A percentile compares a stretch with the other conserved stretches of the same genome.
Evolutionary conservation across 2,888 invertebrate species (phyloP).

Genomic region (Drosophila stalkeri): DNA sequence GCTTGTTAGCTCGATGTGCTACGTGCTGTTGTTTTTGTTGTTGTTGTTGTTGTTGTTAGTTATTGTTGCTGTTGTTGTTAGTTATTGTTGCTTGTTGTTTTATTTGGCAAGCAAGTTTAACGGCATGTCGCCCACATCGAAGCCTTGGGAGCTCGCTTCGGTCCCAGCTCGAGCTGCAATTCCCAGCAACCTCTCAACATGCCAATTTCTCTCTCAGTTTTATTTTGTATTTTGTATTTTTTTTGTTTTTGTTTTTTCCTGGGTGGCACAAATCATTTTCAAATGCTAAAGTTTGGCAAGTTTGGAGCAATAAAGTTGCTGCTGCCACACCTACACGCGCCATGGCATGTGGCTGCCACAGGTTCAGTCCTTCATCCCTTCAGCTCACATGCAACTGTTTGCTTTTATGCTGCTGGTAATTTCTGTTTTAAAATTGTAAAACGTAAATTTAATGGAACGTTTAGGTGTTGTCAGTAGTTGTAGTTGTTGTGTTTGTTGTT

Average conservation of each 20-base stretch:
- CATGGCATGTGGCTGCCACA: background rate
- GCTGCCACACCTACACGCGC: conserved; percentile 44
- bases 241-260: background rate
- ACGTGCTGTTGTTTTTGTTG: background rate
- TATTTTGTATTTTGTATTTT: background rate
- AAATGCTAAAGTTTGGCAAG: conserved; percentile 73
- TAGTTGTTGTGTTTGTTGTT: conserved; percentile 19
- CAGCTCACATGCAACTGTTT: conserved; percentile 56
- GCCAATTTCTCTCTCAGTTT: conserved; percentile 3
- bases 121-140: conserved; percentile 62
- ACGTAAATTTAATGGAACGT: conserved; percentile 77
- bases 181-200: background rate
- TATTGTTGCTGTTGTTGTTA: conserved; percentile 18
- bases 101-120: conserved; percentile 74
- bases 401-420: conserved; percentile 74
- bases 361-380: background rate
- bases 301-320: conserved; percentile 74
- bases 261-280: conserved; percentile 72
- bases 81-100: conserved; percentile 36
- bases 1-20: conserved; percentile 29
- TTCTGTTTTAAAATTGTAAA: conserved; percentile 77
- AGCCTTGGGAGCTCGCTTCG: background rate
- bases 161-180: background rate
- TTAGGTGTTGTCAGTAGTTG: conserved; percentile 63
- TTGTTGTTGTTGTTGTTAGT: conserved; percentile 4